Base-by-base conservation (phyloP, 2,888 invertebrate species). In the Piscicola geometra region DNA sequence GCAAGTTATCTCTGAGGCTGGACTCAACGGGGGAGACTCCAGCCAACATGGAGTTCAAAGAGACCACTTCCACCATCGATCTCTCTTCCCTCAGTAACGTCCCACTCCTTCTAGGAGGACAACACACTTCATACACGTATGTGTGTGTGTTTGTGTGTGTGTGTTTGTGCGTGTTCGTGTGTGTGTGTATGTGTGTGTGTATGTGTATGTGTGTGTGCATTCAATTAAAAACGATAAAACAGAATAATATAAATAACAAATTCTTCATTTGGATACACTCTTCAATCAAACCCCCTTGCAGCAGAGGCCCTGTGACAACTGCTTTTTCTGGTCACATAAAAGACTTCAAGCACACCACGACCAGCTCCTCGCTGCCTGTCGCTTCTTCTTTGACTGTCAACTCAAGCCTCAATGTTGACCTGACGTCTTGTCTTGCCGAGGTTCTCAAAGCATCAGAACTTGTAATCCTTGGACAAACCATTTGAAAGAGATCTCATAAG, bases 271-370 rank as follows among this genome's bases (percentile, higher is more conserved):
- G n/a, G n/a, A n/a, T n/a, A n/a, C n/a, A 15, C 41, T 41, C 15
- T 41, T 15, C 41, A 5, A 9, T 15, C 41, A 41, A 5, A 41
- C 3, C 60, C 21, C n/a, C n/a, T 68, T 66, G 70, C 72, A 79
- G 79, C n/a, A 75, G 66, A 32, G 79, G 78, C 35, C 79, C 80
- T 12, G 78, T 78, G 1, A 33, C 21, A 21, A 32, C 66, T n/a
- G 32, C 69, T n/a, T 80, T 80, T 75, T 68, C 80, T 32, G 80
- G 79, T 2, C 69, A 76, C 50, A 64, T 80, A 41, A 72, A 32
- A 36, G 60, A 76, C 47, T 73, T 79, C 33, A 56, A 73, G 32
- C 76, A 78, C 70, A 77, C 50, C 30, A 68, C 67, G 35, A 64
- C 74, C 9, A 52, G 50, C 18, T 50, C 73, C 12, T 36, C 67